Evolutionary conservation across 1,140 invertebrate genomes (phyloP).

Genomic region (Brachionus sp.): DNA sequence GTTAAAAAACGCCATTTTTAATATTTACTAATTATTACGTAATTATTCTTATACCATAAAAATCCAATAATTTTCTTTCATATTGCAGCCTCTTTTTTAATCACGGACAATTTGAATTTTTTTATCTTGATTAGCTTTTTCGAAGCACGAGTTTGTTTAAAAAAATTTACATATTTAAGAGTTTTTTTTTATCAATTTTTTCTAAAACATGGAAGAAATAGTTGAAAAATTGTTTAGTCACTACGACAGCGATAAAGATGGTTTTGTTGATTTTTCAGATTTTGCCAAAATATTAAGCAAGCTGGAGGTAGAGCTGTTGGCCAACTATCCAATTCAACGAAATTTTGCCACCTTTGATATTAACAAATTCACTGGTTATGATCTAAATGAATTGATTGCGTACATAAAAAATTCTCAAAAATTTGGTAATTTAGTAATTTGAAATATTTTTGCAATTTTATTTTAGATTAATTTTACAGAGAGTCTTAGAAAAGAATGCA

Average conservation of each 20-base stretch:
- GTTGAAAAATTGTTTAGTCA: not conserved
- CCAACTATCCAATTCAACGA: conserved; percentile 18
- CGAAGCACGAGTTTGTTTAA: too few relatives aligned
- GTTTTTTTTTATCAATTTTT: too few relatives aligned
- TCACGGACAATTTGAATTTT: too few relatives aligned
- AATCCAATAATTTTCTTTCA: not conserved
- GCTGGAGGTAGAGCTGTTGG: not conserved
- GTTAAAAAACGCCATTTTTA: not conserved
- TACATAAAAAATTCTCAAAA: conserved; percentile 11
- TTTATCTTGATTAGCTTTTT: not conserved
- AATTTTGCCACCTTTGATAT: not conserved
- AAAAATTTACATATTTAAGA: too few relatives aligned
- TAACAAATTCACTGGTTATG: not conserved
- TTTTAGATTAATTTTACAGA: not conserved
- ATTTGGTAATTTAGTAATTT: not conserved
- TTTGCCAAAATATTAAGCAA: conserved; percentile 31
- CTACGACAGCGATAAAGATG: not conserved
- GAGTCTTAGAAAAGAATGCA: not conserved
- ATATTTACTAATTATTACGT: not conserved
- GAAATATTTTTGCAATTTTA: not conserved
- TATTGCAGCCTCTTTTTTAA: not conserved
- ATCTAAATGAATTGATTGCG: not conserved
- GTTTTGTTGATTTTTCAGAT: not conserved
- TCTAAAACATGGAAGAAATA: not conserved
- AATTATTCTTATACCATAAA: not conserved